Percentiles rank a stretch among this genome's conserved stretches.
phyloP scores from a whole-genome alignment of 2,797 vertebrate genomes.

The Melopsittacus undulatus region DNA sequence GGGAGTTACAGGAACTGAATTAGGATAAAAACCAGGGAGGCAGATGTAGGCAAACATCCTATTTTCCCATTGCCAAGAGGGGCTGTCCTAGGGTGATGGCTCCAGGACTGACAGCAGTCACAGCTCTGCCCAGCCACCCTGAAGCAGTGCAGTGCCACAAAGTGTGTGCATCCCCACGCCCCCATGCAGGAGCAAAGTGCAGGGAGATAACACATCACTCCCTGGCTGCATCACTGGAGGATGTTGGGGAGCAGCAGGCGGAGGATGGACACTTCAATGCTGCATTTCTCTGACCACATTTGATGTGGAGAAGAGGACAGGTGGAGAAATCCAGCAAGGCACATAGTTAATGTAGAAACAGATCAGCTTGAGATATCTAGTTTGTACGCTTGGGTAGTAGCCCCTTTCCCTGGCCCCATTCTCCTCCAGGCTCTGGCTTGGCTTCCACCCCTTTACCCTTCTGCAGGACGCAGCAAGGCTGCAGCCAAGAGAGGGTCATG shows the following conservation, averaged over 20 bases:
- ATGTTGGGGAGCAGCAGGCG: not conserved
- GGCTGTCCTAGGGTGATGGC: not conserved
- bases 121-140: not conserved
- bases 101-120: not conserved
- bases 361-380: not conserved
- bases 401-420: not conserved
- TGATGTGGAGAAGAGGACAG: not conserved
- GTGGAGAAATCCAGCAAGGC: not conserved
- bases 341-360: not conserved
- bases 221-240: rapidly evolving
- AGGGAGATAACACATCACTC: not conserved
- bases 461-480: rapidly evolving
- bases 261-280: rapidly evolving
- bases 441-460: not conserved
- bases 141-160: rapidly evolving
- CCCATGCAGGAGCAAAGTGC: not conserved
- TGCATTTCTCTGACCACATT: not conserved
- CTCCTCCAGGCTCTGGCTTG: not conserved
- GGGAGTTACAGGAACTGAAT: not conserved
- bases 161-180: rapidly evolving
- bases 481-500: not conserved
- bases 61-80: not conserved
- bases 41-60: not conserved
- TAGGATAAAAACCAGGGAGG: not conserved
- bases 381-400: not conserved